Evolutionary conservation across 2,797 vertebrate species (phyloP), one percentile per base, ranked within the genome.

Genomic region (Tapera naevia): DNA sequence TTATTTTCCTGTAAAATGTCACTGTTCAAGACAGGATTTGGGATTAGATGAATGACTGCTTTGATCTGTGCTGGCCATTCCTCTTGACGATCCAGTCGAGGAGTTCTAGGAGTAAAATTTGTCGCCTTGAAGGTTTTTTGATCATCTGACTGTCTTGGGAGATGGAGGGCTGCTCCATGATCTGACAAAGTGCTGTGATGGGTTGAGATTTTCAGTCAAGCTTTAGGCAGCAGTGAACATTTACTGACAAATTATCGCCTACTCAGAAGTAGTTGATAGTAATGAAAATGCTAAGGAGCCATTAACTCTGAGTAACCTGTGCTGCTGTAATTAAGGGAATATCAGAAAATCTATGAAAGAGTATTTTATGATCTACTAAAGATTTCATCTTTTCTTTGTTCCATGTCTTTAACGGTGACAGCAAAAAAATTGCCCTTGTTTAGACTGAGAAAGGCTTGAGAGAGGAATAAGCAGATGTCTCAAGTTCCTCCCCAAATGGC

Each of bases 1-100:
- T 1, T 65, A 69, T 84, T 90, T 70, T 69, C n/a, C 69, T 93
- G 16, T 35, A 46, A 74, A 80, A 80, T 27, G 46, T 96, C 94
- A 61, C 76, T 30, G 27, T 32, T 84, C 8, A 22, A 93, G 89
- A 66, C 58, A 69, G 91, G 95, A 96, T 95, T 96, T 94, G 80
- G 95, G 93, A 95, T 96, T 96, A 96, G 89, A 79, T 94, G 83
- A 76, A 62, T 91, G 80, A 79, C 19, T 91, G 93, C 95, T 96
- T 96, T 94, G 94, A 94, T 96, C 93, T 90, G 83, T 76, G 89
- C 80, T 90, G 91, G 73, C 86, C 89, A 41, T 89, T 89, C 82
- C 85, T 93, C 75, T n/a, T 54, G 43, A 58, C 64, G 46, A 53
- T 74, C 25, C 50, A 71, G 39, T 86, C 58, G 53, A 73, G 80